Evolutionary conservation across 2,797 vertebrate species (phyloP).

Genomic region (Garrulus glandarius): DNA sequence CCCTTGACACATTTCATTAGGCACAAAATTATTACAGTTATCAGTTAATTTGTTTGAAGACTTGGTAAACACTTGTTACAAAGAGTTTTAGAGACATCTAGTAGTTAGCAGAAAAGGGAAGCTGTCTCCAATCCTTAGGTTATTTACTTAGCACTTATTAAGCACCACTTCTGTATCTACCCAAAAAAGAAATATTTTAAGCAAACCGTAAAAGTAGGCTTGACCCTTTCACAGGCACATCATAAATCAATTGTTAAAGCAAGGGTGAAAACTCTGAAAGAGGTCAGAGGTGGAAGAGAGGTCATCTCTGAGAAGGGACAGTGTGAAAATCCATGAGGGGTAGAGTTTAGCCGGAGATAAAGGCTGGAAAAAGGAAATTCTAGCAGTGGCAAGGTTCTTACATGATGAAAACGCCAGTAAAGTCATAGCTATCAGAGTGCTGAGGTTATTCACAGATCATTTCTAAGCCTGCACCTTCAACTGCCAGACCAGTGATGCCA

Average conservation of each 20-base stretch:
- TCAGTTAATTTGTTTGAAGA: conserved; percentile 71
- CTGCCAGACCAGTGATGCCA: background rate
- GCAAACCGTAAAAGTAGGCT: conserved; percentile 81
- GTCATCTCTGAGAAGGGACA: conserved; percentile 76
- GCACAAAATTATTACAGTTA: conserved; percentile 70
- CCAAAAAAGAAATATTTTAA: conserved; percentile 81
- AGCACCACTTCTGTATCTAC: conserved; percentile 78
- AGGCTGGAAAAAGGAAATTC: background rate
- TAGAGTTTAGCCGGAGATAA: conserved; percentile 47
- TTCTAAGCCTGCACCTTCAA: background rate
- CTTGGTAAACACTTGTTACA: conserved; percentile 66
- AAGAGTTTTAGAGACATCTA: conserved; percentile 44
- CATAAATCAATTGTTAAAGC: conserved; percentile 85
- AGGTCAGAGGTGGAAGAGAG: conserved; percentile 81
- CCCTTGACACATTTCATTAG: conserved; percentile 70
- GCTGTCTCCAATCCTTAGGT: conserved; percentile 69
- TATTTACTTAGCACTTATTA: conserved; percentile 75
- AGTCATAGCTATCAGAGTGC: background rate
- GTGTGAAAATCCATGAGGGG: conserved; percentile 74
- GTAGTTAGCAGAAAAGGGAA: conserved; percentile 69
- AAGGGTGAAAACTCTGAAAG: conserved; percentile 78
- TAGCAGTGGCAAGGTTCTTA: background rate
- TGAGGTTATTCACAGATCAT: background rate
- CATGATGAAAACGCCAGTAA: background rate
- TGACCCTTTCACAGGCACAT: conserved; percentile 77